These are phyloP conservation scores for Seira sanloemensis DNA, from an alignment of 2,888 invertebrate species.

Conservation along the genomic window DNA sequence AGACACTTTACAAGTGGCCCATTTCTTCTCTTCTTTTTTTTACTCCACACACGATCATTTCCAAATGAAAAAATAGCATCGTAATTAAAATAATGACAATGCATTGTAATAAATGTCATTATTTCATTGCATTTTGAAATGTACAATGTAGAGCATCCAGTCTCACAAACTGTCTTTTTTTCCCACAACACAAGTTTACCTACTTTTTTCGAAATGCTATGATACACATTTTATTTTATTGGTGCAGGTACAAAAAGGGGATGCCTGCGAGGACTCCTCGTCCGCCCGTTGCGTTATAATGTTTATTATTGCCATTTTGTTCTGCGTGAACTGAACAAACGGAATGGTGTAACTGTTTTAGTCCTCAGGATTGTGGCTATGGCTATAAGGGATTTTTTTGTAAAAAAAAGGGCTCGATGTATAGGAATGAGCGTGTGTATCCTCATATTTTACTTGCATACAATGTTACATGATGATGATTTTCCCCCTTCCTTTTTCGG, in stretches of 20 bases:
- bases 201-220: background rate
- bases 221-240: background rate
- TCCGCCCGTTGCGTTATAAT: background rate
- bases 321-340: background rate
- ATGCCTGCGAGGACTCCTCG: background rate
- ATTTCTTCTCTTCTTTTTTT: too few relatives aligned
- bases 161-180: background rate
- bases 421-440: background rate
- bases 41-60: background rate
- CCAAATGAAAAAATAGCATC: background rate
- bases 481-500: background rate
- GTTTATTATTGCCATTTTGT: background rate
- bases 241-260: background rate
- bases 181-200: background rate
- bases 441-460: too few relatives aligned
- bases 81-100: constrained; percentile 1
- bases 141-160: background rate
- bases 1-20: background rate
- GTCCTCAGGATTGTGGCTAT: background rate
- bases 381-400: too few relatives aligned
- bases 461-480: background rate
- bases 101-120: background rate
- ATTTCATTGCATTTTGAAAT: background rate
- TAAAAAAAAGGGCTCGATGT: too few relatives aligned
- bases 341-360: background rate